Evolutionary conservation across 2,888 invertebrate genomes (phyloP), one percentile per base, ranked within the genome.

Genomic region (Drosophila helvetica): DNA sequence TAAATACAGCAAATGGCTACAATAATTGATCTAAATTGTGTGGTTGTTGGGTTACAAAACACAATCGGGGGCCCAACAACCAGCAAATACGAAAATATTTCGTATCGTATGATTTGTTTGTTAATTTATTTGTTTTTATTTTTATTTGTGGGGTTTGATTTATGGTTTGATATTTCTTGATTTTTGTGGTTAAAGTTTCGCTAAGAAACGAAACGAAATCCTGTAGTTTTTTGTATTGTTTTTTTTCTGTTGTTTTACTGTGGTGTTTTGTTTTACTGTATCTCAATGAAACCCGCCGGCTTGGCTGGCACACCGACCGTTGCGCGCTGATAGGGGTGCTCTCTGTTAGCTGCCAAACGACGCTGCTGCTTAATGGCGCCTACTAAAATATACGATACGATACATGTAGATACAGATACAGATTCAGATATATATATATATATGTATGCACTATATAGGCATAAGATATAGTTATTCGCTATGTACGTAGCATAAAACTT

Each of bases 241-340:
- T 48, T 30, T 67, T 74, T 65, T 56, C 48, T 22, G 22, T 51
- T 53, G 59, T 58, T 64, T 51, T 64, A 43, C 6, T 17, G 62
- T 8, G 30, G 33, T 3, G 60, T 52, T 33, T 78, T 22, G 25
- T 25, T 27, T 77, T 78, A 88, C 67, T 89, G 75, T 76, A 90
- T 91, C 76, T 91, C 91, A 88, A 91, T 91, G 85, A 90, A 91
- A 82, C 90, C 91, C 88, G 91, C 91, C 87, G 91, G 90, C 83
- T 92, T 93, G 93, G 92, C 93, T 93, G 94, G 95, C 94, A 96
- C 96, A 93, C 96, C 96, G 94, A 90, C 90, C 82, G 89, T 82
- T 78, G 97, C 96, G 95, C 98, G 97, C 95, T 97, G 97, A 95
- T 98, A 98, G 93, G 98, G 98, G 95, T 98, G 98, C 94, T 98